Percentiles rank a stretch among this genome's conserved stretches.
Evolutionary conservation across 2,888 invertebrate genomes (phyloP).

Genomic region (Leptogaster cylindrica): DNA sequence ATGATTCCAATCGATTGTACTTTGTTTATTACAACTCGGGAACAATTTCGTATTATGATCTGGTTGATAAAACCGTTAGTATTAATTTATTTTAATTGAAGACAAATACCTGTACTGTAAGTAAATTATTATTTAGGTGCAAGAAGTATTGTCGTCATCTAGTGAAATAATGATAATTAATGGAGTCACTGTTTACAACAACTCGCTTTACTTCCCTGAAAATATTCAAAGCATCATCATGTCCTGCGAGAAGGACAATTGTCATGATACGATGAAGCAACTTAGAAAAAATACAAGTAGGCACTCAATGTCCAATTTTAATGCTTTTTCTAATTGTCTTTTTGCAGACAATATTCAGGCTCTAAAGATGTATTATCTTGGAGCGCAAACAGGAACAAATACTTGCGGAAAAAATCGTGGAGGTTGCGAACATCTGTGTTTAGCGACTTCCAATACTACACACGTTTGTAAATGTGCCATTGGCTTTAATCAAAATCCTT

Average conservation of each 20-base stretch:
- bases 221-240: slow-evolving; percentile 68
- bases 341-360: slow-evolving; percentile 68
- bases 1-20: slow-evolving; percentile 69
- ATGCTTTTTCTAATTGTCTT: neutral
- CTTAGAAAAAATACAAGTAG: slow-evolving; percentile 69
- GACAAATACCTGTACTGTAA: neutral
- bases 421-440: slow-evolving; percentile 76
- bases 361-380: slow-evolving; percentile 74
- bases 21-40: slow-evolving; percentile 70
- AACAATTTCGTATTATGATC: slow-evolving; percentile 69
- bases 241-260: slow-evolving; percentile 68
- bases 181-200: slow-evolving; percentile 73
- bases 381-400: slow-evolving; percentile 68
- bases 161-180: slow-evolving; percentile 59
- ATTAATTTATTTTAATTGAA: neutral
- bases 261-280: slow-evolving; percentile 58
- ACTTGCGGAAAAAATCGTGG: slow-evolving; percentile 65
- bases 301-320: slow-evolving; percentile 8
- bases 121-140: slow-evolving; percentile 45
- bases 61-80: slow-evolving; percentile 58
- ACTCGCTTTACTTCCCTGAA: slow-evolving; percentile 73
- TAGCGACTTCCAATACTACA: slow-evolving; percentile 67
- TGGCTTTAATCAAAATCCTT: slow-evolving; percentile 68
- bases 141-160: slow-evolving; percentile 54
- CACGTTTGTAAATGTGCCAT: slow-evolving; percentile 78